Conservation (phyloP, 1,140 invertebrate species). For the Varroa destructor region DNA sequence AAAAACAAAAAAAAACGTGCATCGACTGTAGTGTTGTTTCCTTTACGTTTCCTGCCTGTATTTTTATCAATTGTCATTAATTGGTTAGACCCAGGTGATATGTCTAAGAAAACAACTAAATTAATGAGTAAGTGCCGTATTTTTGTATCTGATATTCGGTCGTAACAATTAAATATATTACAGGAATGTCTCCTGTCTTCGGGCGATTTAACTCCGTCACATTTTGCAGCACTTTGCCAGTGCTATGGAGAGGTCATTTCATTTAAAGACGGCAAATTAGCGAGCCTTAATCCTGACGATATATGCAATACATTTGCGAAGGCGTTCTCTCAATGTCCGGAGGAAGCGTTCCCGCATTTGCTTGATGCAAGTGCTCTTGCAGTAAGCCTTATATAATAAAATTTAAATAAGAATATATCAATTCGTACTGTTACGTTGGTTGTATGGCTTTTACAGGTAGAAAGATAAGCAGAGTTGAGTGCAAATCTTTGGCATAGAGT, state of each 20-base stretch:
- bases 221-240: constrained; percentile 15
- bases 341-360: constrained; percentile 21
- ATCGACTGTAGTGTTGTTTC: too few species aligned
- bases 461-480: too few species aligned
- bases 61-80: too few species aligned
- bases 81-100: too few species aligned
- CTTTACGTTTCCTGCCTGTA: too few species aligned
- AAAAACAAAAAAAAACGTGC: too few species aligned
- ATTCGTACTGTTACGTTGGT: too few species aligned
- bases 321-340: background rate
- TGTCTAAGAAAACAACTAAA: too few species aligned
- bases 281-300: background rate
- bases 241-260: constrained; percentile 6
- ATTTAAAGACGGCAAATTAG: constrained; percentile 2
- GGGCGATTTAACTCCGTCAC: background rate
- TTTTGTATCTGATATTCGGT: too few species aligned
- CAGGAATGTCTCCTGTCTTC: background rate
- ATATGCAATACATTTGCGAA: constrained; percentile 1
- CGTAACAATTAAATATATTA: background rate
- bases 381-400: background rate
- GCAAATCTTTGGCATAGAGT: too few species aligned
- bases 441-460: too few species aligned
- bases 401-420: background rate
- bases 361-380: background rate
- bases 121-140: too few species aligned